A percentile compares a stretch with the other conserved stretches of the same genome.
Conservation (phyloP, 2,797 vertebrate genomes). For the Tympanoctomys barrerae region DNA sequence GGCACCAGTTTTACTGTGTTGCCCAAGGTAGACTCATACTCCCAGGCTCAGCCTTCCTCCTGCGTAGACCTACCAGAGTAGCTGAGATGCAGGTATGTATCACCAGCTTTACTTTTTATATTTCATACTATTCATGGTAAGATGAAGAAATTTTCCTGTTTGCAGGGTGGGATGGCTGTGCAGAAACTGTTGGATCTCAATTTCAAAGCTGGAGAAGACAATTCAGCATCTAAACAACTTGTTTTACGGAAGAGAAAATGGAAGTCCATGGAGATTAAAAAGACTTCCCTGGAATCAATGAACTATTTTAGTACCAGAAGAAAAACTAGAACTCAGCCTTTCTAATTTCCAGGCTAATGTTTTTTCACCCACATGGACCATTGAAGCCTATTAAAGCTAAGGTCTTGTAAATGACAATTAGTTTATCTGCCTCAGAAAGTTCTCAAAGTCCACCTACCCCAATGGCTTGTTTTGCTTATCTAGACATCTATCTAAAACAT, state of each 20-base stretch:
- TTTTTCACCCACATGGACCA: conserved; percentile 6
- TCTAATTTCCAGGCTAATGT: conserved; percentile 9
- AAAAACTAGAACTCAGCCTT: conserved; percentile 54
- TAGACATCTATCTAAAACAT: conserved; percentile 9
- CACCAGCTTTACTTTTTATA: not conserved
- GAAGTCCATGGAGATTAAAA: conserved; percentile 8
- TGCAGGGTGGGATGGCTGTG: not conserved
- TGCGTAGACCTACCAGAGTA: not conserved
- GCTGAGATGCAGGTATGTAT: not conserved
- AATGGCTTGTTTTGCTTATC: conserved; percentile 22
- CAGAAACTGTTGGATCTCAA: not conserved
- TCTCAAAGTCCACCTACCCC: conserved; percentile 6
- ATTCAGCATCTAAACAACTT: conserved; percentile 22
- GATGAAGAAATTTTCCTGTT: conserved; percentile 15
- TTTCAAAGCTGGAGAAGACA: conserved; percentile 41
- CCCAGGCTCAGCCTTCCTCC: not conserved
- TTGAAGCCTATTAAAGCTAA: conserved; percentile 29
- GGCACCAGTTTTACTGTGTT: not conserved
- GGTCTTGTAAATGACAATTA: conserved; percentile 12
- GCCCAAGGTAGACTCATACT: not conserved
- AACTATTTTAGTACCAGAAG: conserved; percentile 32
- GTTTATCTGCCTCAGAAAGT: conserved; percentile 22
- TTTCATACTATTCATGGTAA: conserved; percentile 9
- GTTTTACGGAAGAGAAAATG: not conserved
- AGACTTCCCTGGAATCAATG: conserved; percentile 4